Conservation (phyloP, 2,113 vertebrate genomes). For the Pelmatolapia mariae region DNA sequence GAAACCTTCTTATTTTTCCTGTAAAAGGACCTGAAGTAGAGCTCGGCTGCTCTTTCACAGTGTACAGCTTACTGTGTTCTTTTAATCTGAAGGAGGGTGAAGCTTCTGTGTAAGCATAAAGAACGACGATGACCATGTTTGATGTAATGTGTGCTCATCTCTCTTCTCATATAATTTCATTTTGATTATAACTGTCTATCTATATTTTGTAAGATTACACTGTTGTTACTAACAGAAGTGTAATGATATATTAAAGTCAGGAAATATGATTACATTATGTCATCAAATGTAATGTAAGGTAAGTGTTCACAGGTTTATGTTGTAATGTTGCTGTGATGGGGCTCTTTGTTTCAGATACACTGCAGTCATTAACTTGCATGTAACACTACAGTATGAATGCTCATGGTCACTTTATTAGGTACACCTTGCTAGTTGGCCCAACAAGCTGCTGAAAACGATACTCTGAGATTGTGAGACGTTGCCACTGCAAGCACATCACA, state of each 20-base stretch:
- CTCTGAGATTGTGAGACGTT: neutral
- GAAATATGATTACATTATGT: accelerated
- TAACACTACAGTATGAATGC: neutral
- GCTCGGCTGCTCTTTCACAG: neutral
- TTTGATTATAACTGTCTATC: neutral
- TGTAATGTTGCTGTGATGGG: neutral
- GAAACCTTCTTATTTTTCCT: neutral
- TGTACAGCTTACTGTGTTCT: neutral
- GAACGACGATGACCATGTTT: neutral
- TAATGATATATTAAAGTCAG: neutral
- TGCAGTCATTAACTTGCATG: neutral
- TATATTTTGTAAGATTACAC: accelerated
- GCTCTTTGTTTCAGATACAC: neutral
- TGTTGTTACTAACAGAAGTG: too few relatives aligned
- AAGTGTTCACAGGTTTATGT: neutral
- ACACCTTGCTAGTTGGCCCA: neutral
- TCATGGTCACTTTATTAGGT: neutral
- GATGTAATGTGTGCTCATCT: neutral
- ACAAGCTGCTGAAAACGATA: neutral
- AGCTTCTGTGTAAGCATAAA: neutral
- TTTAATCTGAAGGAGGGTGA: neutral
- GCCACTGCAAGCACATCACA: neutral
- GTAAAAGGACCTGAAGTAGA: neutral
- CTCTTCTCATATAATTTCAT: neutral
- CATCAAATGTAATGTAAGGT: neutral